Conservation (phyloP, 2,797 vertebrate species). For the Tragopan temminckii region DNA sequence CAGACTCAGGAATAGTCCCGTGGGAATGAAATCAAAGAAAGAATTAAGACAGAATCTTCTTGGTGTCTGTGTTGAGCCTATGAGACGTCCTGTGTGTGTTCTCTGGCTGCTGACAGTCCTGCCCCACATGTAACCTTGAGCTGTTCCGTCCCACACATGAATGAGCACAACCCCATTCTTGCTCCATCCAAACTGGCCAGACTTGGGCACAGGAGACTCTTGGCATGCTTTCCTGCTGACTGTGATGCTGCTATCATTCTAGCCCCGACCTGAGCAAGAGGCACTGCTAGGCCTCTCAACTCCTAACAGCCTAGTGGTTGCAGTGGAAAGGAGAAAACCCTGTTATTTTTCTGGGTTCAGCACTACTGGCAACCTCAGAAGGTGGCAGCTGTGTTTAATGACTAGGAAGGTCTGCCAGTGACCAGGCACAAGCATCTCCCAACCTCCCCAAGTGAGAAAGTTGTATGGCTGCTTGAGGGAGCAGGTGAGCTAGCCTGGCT, state of each 20-base stretch:
- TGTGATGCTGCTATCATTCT: neutral
- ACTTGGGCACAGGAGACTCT: neutral
- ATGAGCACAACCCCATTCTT: neutral
- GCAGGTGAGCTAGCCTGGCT: rapidly evolving
- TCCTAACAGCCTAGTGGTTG: neutral
- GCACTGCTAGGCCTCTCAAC: neutral
- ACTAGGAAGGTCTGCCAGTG: neutral
- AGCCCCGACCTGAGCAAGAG: rapidly evolving
- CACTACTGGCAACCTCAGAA: neutral
- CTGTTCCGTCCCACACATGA: neutral
- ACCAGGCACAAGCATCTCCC: neutral
- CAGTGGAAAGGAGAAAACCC: neutral
- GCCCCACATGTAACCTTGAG: neutral
- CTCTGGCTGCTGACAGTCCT: neutral
- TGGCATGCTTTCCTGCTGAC: neutral
- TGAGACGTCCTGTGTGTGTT: neutral
- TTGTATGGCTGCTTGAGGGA: neutral
- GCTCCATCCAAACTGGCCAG: neutral
- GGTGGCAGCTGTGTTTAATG: neutral
- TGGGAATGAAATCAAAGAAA: neutral
- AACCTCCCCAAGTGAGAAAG: rapidly evolving
- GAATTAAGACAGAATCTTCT: neutral
- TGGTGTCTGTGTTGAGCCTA: neutral
- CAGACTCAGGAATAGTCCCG: neutral
- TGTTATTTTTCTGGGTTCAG: neutral